A percentile compares a stretch with the other conserved stretches of the same genome.
These are phyloP conservation scores for Camelus bactrianus DNA, from an alignment of 2,113 vertebrate species.

Conservation along the genomic window DNA sequence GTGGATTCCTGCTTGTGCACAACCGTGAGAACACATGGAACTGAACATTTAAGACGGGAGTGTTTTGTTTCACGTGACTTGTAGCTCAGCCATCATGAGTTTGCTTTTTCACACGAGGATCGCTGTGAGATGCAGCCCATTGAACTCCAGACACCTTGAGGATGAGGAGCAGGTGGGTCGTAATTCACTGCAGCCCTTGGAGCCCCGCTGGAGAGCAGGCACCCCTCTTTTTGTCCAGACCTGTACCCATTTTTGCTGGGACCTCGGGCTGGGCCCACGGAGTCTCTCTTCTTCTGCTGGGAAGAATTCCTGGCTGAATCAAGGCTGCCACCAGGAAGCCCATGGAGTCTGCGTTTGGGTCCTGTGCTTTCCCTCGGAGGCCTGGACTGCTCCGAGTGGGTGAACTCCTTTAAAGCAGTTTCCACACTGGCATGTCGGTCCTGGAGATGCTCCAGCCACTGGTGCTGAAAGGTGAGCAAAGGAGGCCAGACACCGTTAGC, in stretches of 20 bases:
- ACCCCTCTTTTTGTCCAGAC: too few species aligned
- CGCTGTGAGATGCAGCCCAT: neutral
- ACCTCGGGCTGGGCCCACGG: too few species aligned
- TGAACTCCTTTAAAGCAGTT: neutral
- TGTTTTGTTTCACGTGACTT: neutral
- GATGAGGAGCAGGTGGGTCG: too few species aligned
- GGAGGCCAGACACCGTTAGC: conserved; percentile 78
- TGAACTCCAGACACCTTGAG: neutral
- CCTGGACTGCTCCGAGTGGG: neutral
- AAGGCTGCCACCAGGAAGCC: neutral
- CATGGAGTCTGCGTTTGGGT: neutral
- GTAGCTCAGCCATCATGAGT: neutral
- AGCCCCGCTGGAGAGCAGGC: too few species aligned
- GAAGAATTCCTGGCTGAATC: rapidly evolving
- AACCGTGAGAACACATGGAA: rapidly evolving
- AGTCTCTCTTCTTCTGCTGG: neutral
- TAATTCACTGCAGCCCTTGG: too few species aligned
- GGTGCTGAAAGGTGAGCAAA: conserved; percentile 76
- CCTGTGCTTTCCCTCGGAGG: neutral
- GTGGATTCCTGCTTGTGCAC: neutral
- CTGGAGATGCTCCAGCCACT: conserved; percentile 14
- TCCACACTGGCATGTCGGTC: neutral
- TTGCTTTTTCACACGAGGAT: neutral
- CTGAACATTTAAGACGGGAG: neutral
- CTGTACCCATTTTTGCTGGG: neutral